A percentile compares a stretch with the other conserved stretches of the same genome.
phyloP scores from a whole-genome alignment of 2,888 invertebrate genomes.

The Drosophila heteroneura region DNA sequence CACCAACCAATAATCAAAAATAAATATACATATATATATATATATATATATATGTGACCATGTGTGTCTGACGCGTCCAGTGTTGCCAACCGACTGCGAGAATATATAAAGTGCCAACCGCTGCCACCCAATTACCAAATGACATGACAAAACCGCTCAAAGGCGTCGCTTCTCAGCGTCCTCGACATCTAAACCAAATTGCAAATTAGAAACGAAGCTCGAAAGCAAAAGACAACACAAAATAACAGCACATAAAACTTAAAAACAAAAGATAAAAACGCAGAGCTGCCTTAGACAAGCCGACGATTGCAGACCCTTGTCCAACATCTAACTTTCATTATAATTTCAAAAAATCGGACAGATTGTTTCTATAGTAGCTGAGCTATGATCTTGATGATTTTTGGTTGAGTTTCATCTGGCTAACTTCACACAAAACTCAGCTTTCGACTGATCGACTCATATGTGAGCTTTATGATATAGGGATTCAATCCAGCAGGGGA shows the following conservation, averaged over 20 bases:
- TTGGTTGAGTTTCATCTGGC: background rate
- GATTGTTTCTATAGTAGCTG: background rate
- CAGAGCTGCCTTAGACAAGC: background rate
- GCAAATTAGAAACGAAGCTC: constrained; percentile 81
- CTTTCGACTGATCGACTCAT: background rate
- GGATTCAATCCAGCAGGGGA: background rate
- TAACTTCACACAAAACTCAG: background rate
- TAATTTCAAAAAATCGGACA: too few species aligned
- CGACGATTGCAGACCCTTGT: background rate
- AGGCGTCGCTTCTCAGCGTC: constrained; percentile 58
- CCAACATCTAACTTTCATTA: background rate
- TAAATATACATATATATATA: background rate
- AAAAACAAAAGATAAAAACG: constrained; percentile 19
- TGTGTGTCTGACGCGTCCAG: constrained; percentile 28
- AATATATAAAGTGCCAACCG: constrained; percentile 84
- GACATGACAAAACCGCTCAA: constrained; percentile 83
- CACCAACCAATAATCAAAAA: background rate
- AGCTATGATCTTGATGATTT: background rate
- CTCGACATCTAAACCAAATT: constrained; percentile 75
- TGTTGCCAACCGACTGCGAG: constrained; percentile 55
- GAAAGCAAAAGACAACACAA: constrained; percentile 54
- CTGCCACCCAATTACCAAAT: constrained; percentile 85
- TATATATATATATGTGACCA: constrained; percentile 38
- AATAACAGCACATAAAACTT: constrained; percentile 68
- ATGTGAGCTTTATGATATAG: background rate